Evolutionary conservation across 1,140 invertebrate genomes (phyloP).

Genomic region (Probaryconus sp.): DNA sequence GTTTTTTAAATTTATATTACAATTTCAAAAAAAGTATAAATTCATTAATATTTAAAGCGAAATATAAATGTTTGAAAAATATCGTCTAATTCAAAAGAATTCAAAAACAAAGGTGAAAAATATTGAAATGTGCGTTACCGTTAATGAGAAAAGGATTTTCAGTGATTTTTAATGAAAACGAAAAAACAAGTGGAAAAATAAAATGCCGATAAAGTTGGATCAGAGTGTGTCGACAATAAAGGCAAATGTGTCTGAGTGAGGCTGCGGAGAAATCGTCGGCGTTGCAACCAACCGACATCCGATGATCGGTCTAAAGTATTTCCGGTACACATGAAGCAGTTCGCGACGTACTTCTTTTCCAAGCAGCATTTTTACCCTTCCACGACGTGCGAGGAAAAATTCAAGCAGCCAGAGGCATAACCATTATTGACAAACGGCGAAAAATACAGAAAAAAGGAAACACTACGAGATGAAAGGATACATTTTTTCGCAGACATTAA

Average conservation of each 20-base stretch:
- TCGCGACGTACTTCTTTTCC: slow-evolving; percentile 52
- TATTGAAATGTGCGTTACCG: slow-evolving; percentile 4
- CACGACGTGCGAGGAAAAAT: slow-evolving; percentile 43
- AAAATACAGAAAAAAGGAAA: slow-evolving; percentile 51
- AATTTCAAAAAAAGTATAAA: too few species aligned
- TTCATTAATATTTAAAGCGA: neutral
- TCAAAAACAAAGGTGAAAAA: too few species aligned
- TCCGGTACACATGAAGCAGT: slow-evolving; percentile 63
- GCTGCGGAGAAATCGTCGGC: slow-evolving; percentile 56
- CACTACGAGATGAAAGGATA: slow-evolving; percentile 43
- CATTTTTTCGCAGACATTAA: slow-evolving; percentile 37
- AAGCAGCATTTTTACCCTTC: slow-evolving; percentile 38
- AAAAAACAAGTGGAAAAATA: slow-evolving; percentile 22
- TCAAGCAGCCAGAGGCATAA: slow-evolving; percentile 59
- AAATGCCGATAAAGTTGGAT: slow-evolving; percentile 40
- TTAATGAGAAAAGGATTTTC: neutral
- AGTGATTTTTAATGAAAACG: slow-evolving; percentile 29
- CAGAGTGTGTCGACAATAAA: slow-evolving; percentile 59
- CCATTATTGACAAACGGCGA: slow-evolving; percentile 55
- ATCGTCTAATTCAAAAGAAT: too few species aligned
- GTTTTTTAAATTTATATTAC: slow-evolving; percentile 12
- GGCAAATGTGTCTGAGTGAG: slow-evolving; percentile 56
- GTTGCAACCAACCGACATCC: slow-evolving; percentile 63
- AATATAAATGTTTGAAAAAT: neutral
- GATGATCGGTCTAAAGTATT: slow-evolving; percentile 70